These are phyloP conservation scores for Alloscopus bannaensis DNA, from an alignment of 2,888 invertebrate genomes.

Conservation along the genomic window DNA sequence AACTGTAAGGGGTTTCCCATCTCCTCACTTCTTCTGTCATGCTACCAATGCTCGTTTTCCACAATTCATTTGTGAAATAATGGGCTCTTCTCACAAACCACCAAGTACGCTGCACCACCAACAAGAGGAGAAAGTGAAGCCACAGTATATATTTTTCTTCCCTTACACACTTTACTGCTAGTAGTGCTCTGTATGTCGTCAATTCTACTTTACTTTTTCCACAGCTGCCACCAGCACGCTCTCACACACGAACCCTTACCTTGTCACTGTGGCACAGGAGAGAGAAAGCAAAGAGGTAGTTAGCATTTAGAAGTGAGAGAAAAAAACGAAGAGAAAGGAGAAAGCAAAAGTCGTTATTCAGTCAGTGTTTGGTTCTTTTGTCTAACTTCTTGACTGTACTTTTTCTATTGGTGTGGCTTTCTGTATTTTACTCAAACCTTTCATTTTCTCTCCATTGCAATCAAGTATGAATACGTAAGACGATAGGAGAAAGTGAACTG, in stretches of 20 bases:
- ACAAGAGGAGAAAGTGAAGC: not conserved
- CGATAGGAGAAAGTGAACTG: not conserved
- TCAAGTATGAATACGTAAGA: too few species aligned
- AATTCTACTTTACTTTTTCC: too few species aligned
- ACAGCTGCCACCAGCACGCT: slow-evolving; percentile 11
- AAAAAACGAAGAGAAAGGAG: not conserved
- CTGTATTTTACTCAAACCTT: not conserved
- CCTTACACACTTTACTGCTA: too few species aligned
- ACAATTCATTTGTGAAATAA: slow-evolving; percentile 31
- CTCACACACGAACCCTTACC: not conserved
- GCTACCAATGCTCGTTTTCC: slow-evolving; percentile 17
- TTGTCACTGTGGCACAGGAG: not conserved
- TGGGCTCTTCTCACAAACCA: slow-evolving; percentile 24
- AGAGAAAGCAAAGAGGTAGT: slow-evolving; percentile 6
- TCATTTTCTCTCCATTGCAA: not conserved
- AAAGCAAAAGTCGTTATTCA: slow-evolving; percentile 25
- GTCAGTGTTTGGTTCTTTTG: slow-evolving; percentile 13
- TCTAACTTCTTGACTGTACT: slow-evolving; percentile 11
- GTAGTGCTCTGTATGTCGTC: too few species aligned
- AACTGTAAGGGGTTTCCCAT: slow-evolving; percentile 3
- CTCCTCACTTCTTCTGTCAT: slow-evolving; percentile 16
- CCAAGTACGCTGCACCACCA: not conserved
- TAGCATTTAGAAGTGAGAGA: slow-evolving; percentile 12
- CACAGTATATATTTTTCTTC: too few species aligned
- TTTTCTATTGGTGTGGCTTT: slow-evolving; percentile 6